These are phyloP conservation scores for Meloidogyne exigua DNA, from an alignment of 1,140 invertebrate genomes.

Conservation along the genomic window DNA sequence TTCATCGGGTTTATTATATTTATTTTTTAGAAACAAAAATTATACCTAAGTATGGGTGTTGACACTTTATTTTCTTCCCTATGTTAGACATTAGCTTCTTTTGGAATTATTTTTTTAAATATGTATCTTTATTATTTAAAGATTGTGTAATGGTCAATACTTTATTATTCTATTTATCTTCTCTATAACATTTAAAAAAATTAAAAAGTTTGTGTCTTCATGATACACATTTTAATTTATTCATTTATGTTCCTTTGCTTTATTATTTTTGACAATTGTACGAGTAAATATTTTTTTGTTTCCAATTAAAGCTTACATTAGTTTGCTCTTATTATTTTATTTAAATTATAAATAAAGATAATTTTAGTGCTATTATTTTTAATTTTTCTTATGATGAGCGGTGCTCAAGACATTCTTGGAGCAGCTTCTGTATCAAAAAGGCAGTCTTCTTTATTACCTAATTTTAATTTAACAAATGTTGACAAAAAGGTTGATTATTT, in stretches of 20 bases:
- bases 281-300: no score
- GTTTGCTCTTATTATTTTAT: not conserved
- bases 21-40: not conserved
- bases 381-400: not conserved
- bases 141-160: no score
- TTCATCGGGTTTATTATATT: not conserved
- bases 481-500: conserved; percentile 8
- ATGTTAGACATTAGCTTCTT: no score
- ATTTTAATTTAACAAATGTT: conserved; percentile 21
- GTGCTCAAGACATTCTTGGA: conserved; percentile 28
- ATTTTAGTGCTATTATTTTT: no score
- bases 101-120: no score
- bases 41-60: no score
- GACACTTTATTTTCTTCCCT: not conserved
- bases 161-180: no score
- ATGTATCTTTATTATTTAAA: no score
- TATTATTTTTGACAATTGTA: not conserved
- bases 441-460: not conserved
- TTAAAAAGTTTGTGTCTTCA: no score
- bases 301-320: no score
- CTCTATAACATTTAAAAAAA: no score
- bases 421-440: not conserved
- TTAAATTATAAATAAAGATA: not conserved
- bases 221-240: not conserved
- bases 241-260: not conserved